Percentiles rank a stretch among this genome's conserved stretches.
These are phyloP conservation scores for Drosophila ezoana DNA, from an alignment of 2,888 invertebrate genomes.

Conservation along the genomic window DNA sequence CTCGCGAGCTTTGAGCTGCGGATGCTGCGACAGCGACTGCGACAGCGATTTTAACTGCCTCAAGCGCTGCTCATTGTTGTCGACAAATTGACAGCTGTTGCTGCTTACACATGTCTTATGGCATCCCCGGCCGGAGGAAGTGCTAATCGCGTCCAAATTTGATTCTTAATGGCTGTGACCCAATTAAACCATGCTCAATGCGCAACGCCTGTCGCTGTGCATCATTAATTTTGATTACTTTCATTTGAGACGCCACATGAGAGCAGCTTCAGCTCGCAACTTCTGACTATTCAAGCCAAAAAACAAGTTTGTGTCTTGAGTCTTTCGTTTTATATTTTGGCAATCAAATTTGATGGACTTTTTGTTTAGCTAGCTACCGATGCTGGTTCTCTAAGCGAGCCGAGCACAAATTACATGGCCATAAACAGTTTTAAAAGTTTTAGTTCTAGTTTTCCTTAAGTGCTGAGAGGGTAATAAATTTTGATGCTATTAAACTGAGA, in stretches of 20 bases:
- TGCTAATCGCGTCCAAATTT: constrained; percentile 78
- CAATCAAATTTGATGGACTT: constrained; percentile 61
- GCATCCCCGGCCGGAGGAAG: constrained; percentile 62
- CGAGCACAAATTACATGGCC: constrained; percentile 18
- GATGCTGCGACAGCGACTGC: constrained; percentile 13
- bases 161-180: constrained; percentile 76
- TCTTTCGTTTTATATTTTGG: constrained; percentile 61
- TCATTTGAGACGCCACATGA: constrained; percentile 66
- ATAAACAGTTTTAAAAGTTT: constrained; percentile 13
- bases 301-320: constrained; percentile 63
- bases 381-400: constrained; percentile 4
- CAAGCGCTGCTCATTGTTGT: constrained; percentile 46
- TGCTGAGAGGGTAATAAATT: constrained; percentile 3
- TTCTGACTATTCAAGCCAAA: constrained; percentile 16
- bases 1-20: constrained; percentile 25
- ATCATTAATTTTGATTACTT: constrained; percentile 78
- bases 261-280: constrained; percentile 17
- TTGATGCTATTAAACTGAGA: constrained; percentile 22
- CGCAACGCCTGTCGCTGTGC: constrained; percentile 56
- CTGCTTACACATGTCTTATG: constrained; percentile 26
- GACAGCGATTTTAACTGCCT: constrained; percentile 28
- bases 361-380: constrained; percentile 25
- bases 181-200: constrained; percentile 61
- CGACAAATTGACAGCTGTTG: constrained; percentile 76
- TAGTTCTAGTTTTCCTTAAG: constrained; percentile 8